A percentile compares a stretch with the other conserved stretches of the same genome.
These are phyloP conservation scores for Chalcosyrphus nemorum DNA, from an alignment of 2,888 invertebrate genomes.

Conservation along the genomic window DNA sequence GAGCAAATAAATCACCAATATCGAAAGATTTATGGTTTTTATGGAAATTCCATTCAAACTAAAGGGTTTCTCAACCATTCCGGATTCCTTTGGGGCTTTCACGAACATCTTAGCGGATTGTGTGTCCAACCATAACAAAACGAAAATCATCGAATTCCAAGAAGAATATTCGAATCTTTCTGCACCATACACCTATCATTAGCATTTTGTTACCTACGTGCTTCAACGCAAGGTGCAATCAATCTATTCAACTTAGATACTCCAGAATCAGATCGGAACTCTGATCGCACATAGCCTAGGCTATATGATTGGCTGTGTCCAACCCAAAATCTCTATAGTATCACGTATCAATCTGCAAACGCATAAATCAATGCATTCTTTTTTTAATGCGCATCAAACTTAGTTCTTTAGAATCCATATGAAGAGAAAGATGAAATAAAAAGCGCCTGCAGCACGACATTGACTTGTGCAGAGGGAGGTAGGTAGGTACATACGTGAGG, in stretches of 20 bases:
- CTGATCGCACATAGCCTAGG: conserved; percentile 2
- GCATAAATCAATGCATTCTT: conserved; percentile 74
- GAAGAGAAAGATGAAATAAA: conserved; percentile 23
- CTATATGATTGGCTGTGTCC: conserved; percentile 44
- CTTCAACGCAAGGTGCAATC: conserved; percentile 41
- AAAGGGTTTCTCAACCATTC: conserved; percentile 15
- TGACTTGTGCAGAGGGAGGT: not conserved
- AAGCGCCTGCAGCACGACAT: conserved; percentile 31
- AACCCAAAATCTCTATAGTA: conserved; percentile 36
- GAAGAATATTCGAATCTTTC: conserved; percentile 29
- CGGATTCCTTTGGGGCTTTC: conserved; percentile 29
- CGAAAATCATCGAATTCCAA: conserved; percentile 27
- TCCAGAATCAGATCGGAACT: conserved; percentile 10
- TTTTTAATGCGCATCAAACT: conserved; percentile 15
- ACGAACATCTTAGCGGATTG: not conserved
- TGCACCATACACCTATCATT: conserved; percentile 57
- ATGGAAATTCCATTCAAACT: not conserved
- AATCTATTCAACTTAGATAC: conserved; percentile 26
- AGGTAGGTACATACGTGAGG: not conserved
- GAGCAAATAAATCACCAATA: conserved; percentile 58
- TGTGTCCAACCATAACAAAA: not conserved
- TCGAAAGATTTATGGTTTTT: conserved; percentile 51
- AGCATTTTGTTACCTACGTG: conserved; percentile 48
- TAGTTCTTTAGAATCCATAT: conserved; percentile 36
- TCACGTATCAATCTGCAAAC: conserved; percentile 74